Evolutionary conservation across 2,113 vertebrate genomes (phyloP).

Genomic region (Notechis scutatus): DNA sequence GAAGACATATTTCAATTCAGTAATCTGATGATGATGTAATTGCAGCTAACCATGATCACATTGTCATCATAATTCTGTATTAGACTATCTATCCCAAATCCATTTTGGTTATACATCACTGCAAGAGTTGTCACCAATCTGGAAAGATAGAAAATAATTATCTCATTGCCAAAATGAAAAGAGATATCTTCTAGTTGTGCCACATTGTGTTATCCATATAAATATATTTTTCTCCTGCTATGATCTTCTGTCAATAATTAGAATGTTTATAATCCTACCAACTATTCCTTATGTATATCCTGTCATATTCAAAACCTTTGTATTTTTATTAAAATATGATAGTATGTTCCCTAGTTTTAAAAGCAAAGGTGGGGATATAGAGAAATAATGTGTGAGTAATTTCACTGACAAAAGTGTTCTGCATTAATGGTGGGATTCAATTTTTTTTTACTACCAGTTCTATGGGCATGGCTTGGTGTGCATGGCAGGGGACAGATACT

Average conservation of each 20-base stretch:
- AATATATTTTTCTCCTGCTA: neutral
- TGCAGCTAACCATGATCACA: neutral
- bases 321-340: neutral
- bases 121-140: neutral
- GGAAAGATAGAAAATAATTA: neutral
- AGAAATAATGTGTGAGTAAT: neutral
- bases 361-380: neutral
- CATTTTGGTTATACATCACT: neutral
- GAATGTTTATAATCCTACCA: neutral
- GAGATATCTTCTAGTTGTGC: neutral
- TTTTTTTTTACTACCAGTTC: too few relatives aligned
- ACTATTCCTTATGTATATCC: neutral
- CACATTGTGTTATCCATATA: neutral
- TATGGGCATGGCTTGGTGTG: too few relatives aligned
- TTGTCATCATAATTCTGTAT: neutral
- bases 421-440: too few relatives aligned
- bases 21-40: neutral
- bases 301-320: neutral
- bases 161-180: neutral
- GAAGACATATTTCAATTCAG: neutral
- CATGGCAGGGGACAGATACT: too few relatives aligned
- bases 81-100: neutral
- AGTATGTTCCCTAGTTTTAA: neutral
- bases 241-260: neutral
- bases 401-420: neutral